phyloP scores from a whole-genome alignment of 1,140 invertebrate genomes.

The Drosophila melanogaster region Release_6_plus_ISO1_MT NT_033777.3:27479501-27480000 shows the following conservation, averaged over 20 bases:
- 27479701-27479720: constrained; percentile 86
- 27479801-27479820: constrained; percentile 29
- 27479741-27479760: constrained; percentile 85
- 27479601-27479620: constrained; percentile 80
- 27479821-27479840: rapidly evolving
- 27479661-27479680: constrained; percentile 86
- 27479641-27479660: constrained; percentile 87
- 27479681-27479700: constrained; percentile 86
- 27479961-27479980: constrained; percentile 87
- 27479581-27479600: constrained; percentile 47
- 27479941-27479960: constrained; percentile 86
- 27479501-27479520: constrained; percentile 85
- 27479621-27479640: constrained; percentile 87
- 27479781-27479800: constrained; percentile 86
- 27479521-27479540: constrained; percentile 86
- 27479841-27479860: rapidly evolving
- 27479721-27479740: constrained; percentile 86
- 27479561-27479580: constrained; percentile 33
- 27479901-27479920: constrained; percentile 87
- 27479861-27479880: constrained; percentile 87
- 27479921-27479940: constrained; percentile 87
- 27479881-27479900: constrained; percentile 87
- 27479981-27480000: constrained; percentile 87
- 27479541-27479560: constrained; percentile 57
- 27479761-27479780: constrained; percentile 86